Base-by-base conservation (phyloP, 2,888 invertebrate genomes). In the Temnothorax unifasciatus region DNA sequence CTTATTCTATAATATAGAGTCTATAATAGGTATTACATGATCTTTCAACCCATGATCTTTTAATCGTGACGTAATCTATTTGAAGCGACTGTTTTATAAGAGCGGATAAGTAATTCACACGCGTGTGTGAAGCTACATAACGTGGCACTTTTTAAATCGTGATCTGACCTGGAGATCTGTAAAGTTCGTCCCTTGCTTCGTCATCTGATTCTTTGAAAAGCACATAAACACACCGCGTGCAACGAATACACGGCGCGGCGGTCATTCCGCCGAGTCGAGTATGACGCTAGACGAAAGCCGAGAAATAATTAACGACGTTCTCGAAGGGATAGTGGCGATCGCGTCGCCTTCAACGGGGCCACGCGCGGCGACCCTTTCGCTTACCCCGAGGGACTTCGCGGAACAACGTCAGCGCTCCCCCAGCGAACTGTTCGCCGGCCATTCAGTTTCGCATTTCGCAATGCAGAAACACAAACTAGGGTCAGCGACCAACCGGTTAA, bases 241-340 rank as follows among this genome's bases (percentile, higher is more conserved):
- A 89, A 88, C 85, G 86, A 89, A 73, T 29, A 29, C 29, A 29
- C 29, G 29, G 29, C 29, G 29, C 86, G 88, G 85, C 64, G 74
- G 82, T 66, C 83, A 82, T 82, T 85, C 83, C 64, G 77, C 69
- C 66, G 68, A 85, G 85, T 90, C 90, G 87, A 93, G 91, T 90
- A 89, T 87, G 90, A 92, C 88, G 94, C 93, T 94, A 94, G 94
- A 94, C 94, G 94, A 92, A 91, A 90, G 90, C 79, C 89, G 88
- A 87, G 91, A 93, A 93, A 94, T 94, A 93, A 94, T 94, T 94
- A 92, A 94, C 92, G 93, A 89, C 82, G 89, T 90, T 92, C 91
- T 92, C 91, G 91, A 92, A 92, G 91, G 92, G 92, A 92, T 92
- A 92, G 92, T 92, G 92, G 92, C 92, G 93, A 94, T 94, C 93